Conservation (phyloP, 2,113 vertebrate genomes). For the Rissa tridactyla region DNA sequence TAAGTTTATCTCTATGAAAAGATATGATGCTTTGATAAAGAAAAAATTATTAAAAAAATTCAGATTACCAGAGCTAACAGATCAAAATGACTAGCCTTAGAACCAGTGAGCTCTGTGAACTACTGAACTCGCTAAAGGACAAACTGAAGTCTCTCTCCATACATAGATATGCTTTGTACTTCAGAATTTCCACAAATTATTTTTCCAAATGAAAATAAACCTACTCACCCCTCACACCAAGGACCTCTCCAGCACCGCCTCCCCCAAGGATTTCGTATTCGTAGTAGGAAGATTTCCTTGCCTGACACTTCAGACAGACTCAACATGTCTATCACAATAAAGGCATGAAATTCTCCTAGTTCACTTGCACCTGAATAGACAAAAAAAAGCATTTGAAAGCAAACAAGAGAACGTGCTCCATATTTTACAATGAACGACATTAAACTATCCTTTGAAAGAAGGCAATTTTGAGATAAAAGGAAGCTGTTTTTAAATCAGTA, state of each 20-base stretch:
- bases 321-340: constrained; percentile 83
- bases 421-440: background rate
- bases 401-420: background rate
- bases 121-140: background rate
- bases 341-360: constrained; percentile 87
- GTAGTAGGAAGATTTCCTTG: constrained; percentile 76
- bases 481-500: background rate
- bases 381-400: background rate
- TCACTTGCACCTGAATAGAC: constrained; percentile 75
- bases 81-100: background rate
- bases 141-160: background rate
- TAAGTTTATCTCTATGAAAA: background rate
- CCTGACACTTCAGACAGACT: constrained; percentile 72
- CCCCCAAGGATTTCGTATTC: constrained; percentile 93
- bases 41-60: background rate
- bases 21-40: background rate
- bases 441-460: background rate
- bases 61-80: background rate
- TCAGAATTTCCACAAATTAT: background rate
- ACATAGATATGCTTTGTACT: background rate
- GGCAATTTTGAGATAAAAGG: background rate
- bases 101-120: background rate
- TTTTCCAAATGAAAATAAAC: background rate
- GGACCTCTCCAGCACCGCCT: constrained; percentile 86
- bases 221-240: constrained; percentile 84